phyloP scores from a whole-genome alignment of 1,140 invertebrate genomes.

The Leptoteleia sp. region DNA sequence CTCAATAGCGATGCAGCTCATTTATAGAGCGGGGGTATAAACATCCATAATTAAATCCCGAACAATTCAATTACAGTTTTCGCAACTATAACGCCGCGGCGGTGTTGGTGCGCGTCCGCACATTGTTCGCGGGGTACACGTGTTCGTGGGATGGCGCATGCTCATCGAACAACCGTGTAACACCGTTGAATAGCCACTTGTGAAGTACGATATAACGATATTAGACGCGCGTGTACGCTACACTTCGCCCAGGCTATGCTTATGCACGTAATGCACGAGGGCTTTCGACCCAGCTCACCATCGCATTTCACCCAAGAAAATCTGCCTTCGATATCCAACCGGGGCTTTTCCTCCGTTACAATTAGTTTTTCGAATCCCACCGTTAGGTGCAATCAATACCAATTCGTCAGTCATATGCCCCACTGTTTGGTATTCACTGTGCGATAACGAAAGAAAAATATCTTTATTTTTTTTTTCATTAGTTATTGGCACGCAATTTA shows the following conservation, averaged over 20 bases:
- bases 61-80: constrained; percentile 66
- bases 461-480: too few species aligned
- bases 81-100: constrained; percentile 44
- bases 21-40: constrained; percentile 50
- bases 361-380: constrained; percentile 28
- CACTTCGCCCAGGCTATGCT: constrained; percentile 48
- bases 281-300: constrained; percentile 21
- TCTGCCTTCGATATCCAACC: constrained; percentile 14
- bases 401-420: too few species aligned
- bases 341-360: constrained; percentile 1
- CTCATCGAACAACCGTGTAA: constrained; percentile 61
- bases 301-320: constrained; percentile 15
- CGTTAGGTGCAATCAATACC: too few species aligned
- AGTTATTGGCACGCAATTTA: too few species aligned
- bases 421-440: too few species aligned
- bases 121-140: constrained; percentile 51
- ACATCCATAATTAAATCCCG: constrained; percentile 59
- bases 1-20: constrained; percentile 40
- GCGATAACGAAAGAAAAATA: too few species aligned
- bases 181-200: constrained; percentile 65
- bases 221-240: constrained; percentile 62
- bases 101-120: constrained; percentile 38
- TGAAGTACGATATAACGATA: constrained; percentile 68
- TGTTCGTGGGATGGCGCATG: constrained; percentile 58
- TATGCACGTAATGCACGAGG: constrained; percentile 56